Percentiles rank a stretch among this genome's conserved stretches.
These are phyloP conservation scores for Planiliza haematocheilus DNA, from an alignment of 2,113 vertebrate species.

Conservation along the genomic window DNA sequence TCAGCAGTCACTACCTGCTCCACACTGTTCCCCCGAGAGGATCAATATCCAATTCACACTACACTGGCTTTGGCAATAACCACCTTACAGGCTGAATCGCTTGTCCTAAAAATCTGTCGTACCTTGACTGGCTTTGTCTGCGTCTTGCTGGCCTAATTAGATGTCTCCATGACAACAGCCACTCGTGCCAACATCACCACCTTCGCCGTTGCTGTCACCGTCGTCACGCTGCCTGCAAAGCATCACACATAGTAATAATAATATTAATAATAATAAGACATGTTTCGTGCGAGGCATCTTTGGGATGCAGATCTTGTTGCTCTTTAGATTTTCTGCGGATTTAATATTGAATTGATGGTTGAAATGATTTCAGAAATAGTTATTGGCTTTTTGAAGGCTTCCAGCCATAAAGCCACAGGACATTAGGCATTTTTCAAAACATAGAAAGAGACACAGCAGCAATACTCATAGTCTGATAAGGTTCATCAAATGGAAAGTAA, in stretches of 20 bases:
- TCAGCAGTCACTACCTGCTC: conserved; percentile 52
- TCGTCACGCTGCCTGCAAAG: neutral
- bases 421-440: too few species aligned
- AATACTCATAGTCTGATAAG: neutral
- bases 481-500: neutral
- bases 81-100: conserved; percentile 51
- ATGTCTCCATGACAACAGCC: conserved; percentile 45
- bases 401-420: neutral
- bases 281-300: neutral
- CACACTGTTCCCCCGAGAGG: conserved; percentile 49
- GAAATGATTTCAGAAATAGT: neutral
- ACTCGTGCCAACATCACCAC: neutral
- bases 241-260: neutral
- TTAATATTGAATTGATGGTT: neutral
- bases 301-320: neutral
- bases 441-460: too few species aligned
- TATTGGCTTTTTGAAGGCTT: neutral
- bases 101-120: conserved; percentile 65
- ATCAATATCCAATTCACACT: conserved; percentile 83
- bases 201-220: neutral
- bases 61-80: conserved; percentile 69
- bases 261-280: neutral
- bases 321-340: neutral
- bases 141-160: conserved; percentile 52
- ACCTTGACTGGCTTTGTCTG: conserved; percentile 52